Conservation (phyloP, 2,888 invertebrate species). For the Epinotia nisella region DNA sequence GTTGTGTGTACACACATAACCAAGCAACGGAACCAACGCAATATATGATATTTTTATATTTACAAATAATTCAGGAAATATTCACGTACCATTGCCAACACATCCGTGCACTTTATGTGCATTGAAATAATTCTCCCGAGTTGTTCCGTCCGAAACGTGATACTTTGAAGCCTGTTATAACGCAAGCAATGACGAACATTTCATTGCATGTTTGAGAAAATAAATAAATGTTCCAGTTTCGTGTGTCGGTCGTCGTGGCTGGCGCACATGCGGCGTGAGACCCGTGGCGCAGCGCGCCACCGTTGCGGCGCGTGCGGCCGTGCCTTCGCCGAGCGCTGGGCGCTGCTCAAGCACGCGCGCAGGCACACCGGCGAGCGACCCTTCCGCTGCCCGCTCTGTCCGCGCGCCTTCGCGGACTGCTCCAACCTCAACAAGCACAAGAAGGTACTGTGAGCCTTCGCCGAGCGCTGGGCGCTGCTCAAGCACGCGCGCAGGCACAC, state of each 20-base stretch:
- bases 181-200: too few species aligned
- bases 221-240: constrained; percentile 53
- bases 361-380: constrained; percentile 88
- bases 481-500: not conserved
- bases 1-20: too few species aligned
- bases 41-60: too few species aligned
- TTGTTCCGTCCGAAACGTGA: too few species aligned
- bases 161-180: too few species aligned
- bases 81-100: too few species aligned
- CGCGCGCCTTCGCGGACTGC: constrained; percentile 90
- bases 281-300: constrained; percentile 77
- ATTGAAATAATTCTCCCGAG: too few species aligned
- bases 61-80: too few species aligned
- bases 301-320: constrained; percentile 85
- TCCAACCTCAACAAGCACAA: constrained; percentile 90
- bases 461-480: not conserved
- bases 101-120: too few species aligned
- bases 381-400: constrained; percentile 87
- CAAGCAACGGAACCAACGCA: too few species aligned
- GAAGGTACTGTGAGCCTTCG: constrained; percentile 65
- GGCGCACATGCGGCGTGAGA: constrained; percentile 87
- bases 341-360: constrained; percentile 86
- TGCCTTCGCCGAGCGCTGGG: constrained; percentile 87
- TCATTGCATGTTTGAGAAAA: too few species aligned
- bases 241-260: constrained; percentile 84